Evolutionary conservation across 1,140 invertebrate species (phyloP), one percentile per base, ranked within the genome.

Genomic region (Dendrolimus punctatus): DNA sequence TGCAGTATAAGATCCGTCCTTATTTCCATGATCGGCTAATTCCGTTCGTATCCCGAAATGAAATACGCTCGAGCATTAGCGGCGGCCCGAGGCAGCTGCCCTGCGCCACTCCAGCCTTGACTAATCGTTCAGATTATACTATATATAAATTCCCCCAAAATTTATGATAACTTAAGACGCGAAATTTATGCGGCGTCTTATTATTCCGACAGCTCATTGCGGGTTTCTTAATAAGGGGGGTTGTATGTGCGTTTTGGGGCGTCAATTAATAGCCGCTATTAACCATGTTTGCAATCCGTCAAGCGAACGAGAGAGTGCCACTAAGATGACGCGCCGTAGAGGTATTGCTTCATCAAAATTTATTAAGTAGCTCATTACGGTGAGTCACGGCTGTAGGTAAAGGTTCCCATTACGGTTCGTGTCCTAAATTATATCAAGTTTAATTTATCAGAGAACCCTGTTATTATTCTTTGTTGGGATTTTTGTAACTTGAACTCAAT

Each of bases 121-220:
- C 60, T 76, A 77, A 76, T 78, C 72, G 68, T 66, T 53, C 51
- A 66, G 73, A 76, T 80, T 78, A 80, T 64, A 66, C 63, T 68
- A 59, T 60, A 64, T 67, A 69, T 64, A 66, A 68, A 64, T 68
- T 68, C 59, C 6, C 38, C 44, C 39, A 7, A 49, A 70, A 71
- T 68, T 68, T 68, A 66, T 64, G 68, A 59, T 52, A 57, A 59
- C 55, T 62, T 60, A 60, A 60, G 60, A 60, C 53, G 57, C n/a
- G 47, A 46, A 66, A 80, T 80, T 73, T 71, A 78, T 76, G 62
- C 48, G 49, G 36, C 62, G 70, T 74, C 67, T 78, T 74, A 73
- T 75, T 78, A 79, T 77, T 80, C 68, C 71, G 75, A 76, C 68
- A 66, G 73, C 64, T 78, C 68, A 70, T 72, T 77, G 60, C 62